Evolutionary conservation across 2,797 vertebrate species (phyloP).

Genomic region (Artibeus jamaicensis): DNA sequence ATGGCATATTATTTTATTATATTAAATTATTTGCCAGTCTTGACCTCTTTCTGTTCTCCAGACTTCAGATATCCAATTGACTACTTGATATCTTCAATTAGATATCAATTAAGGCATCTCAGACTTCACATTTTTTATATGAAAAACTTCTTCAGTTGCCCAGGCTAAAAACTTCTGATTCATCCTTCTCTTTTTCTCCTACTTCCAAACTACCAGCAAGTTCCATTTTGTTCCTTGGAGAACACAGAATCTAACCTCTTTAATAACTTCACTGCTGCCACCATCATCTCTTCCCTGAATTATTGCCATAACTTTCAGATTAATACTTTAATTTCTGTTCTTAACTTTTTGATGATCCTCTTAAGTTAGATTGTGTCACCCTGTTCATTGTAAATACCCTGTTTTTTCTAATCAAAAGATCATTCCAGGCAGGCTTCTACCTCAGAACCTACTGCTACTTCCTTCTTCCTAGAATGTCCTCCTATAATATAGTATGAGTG

Average conservation of each 20-base stretch:
- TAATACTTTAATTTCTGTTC: neutral
- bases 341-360: neutral
- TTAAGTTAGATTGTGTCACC: neutral
- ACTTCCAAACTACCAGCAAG: neutral
- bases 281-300: neutral
- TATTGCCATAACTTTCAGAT: neutral
- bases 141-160: neutral
- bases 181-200: neutral
- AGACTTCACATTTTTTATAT: constrained; percentile 5
- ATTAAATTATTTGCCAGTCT: neutral
- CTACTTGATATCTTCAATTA: neutral
- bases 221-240: neutral
- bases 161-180: neutral
- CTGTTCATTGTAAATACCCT: neutral
- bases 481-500: neutral
- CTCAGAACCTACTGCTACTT: neutral
- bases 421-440: neutral
- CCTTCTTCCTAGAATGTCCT: neutral
- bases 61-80: neutral
- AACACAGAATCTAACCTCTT: neutral
- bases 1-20: neutral
- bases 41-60: neutral
- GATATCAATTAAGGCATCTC: neutral
- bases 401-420: neutral
- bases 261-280: neutral